Evolutionary conservation across 2,888 invertebrate species (phyloP).

Genomic region (Chaitophorus viminalis): DNA sequence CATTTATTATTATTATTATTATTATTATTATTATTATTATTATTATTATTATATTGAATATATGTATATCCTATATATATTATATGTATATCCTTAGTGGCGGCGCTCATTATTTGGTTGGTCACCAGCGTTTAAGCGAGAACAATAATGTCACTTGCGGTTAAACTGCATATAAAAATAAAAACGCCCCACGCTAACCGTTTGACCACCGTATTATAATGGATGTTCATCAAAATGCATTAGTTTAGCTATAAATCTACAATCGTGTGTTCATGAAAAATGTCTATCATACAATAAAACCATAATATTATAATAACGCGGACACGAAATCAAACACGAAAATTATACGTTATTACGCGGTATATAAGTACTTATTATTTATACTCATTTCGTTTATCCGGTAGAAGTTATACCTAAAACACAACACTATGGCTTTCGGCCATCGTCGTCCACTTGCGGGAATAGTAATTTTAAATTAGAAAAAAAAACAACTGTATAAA

Average conservation of each 20-base stretch:
- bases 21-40: too few relatives aligned
- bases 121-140: too few relatives aligned
- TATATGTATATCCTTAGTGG: too few relatives aligned
- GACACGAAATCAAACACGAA: slow-evolving; percentile 22
- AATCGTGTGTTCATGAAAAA: not conserved
- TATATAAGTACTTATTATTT: slow-evolving; percentile 15
- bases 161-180: too few relatives aligned
- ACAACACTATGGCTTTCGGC: not conserved
- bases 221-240: not conserved
- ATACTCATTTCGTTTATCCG: slow-evolving; percentile 9
- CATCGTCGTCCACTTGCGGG: not conserved
- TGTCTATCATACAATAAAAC: not conserved
- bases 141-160: too few relatives aligned
- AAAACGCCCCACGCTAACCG: too few relatives aligned
- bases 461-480: slow-evolving; percentile 29
- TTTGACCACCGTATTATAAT: not conserved
- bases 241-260: too few relatives aligned
- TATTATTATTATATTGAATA: too few relatives aligned
- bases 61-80: too few relatives aligned
- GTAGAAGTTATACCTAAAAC: not conserved
- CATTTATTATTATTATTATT: too few relatives aligned
- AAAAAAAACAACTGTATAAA: not conserved
- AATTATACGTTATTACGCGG: slow-evolving; percentile 32
- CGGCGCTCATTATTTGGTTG: too few relatives aligned
- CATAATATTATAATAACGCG: not conserved